Conservation (phyloP, 2,113 vertebrate genomes). For the Burhinus bistriatus region DNA sequence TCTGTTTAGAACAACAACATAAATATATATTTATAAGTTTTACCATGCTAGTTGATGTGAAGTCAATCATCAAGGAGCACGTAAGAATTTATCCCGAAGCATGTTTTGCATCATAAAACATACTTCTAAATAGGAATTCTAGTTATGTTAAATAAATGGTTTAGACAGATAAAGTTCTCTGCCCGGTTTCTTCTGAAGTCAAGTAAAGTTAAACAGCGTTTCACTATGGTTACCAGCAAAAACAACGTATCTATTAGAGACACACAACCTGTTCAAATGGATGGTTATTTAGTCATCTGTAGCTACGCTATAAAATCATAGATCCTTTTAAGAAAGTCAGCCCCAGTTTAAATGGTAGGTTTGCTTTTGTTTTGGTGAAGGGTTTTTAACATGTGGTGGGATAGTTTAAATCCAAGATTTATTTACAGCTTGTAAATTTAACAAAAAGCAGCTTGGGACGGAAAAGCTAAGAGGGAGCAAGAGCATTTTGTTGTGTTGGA, state of each 20-base stretch:
- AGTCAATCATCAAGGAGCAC: background rate
- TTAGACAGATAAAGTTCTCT: background rate
- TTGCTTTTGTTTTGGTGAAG: background rate
- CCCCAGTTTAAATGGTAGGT: background rate
- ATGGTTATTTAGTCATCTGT: slow-evolving; percentile 30
- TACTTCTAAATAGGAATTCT: background rate
- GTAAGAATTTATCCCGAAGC: background rate
- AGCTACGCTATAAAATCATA: slow-evolving; percentile 21
- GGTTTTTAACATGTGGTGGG: background rate
- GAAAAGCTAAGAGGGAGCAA: background rate
- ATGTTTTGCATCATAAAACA: background rate
- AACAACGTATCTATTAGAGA: slow-evolving; percentile 17
- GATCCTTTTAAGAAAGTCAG: background rate
- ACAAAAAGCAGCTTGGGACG: background rate
- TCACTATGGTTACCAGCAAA: slow-evolving; percentile 32
- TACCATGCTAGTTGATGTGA: background rate
- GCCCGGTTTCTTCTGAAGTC: slow-evolving; percentile 9
- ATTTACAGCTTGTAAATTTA: background rate
- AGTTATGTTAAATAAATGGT: background rate
- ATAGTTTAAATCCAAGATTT: background rate
- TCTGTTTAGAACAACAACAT: background rate
- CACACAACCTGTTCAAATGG: slow-evolving; percentile 57
- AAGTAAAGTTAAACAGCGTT: slow-evolving; percentile 26
- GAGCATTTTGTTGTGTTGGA: background rate
- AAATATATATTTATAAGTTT: background rate